Evolutionary conservation across 2,113 vertebrate genomes (phyloP), one percentile per base, ranked within the genome.

Genomic region (Lycaon pictus): DNA sequence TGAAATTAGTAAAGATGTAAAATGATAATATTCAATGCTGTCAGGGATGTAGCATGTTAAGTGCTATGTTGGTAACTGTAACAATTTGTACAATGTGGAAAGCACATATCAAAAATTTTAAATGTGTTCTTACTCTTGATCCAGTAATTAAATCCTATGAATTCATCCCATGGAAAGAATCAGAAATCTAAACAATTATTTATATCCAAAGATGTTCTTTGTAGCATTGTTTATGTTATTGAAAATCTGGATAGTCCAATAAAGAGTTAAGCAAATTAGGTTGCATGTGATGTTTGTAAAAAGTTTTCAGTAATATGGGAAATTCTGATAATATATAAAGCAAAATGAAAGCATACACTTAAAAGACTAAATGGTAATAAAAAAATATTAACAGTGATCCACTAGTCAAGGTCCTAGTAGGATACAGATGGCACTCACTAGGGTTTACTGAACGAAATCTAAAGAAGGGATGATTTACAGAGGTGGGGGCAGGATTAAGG

Each of bases 201-300:
- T 76, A 76, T 62, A 69, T 29, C 51, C 22, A 92, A 82, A 96
- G 51, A 86, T 85, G n/a, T 77, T 69, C 56, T 84, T 93, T 90
- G 65, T 7, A 77, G 37, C 29, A 93, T 76, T 82, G n/a, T 83
- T 93, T 90, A 93, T 77, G 35, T 37, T 83, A 63, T 48, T 90
- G 35, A 82, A 92, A 87, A 93, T 77, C 69, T 96, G 72, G 9
- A 35, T 25, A 63, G 63, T 92, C 12, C 56, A 94, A 79, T 5
- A 87, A 48, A 60, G 90, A 94, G 37, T 95, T 88, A 97, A 94
- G 5, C 43, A 89, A 89, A 90, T 60, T 77, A 72, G 48, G 29
- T 80, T 95, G 25, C 27, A 95, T 51, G 35, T 67, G n/a, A 93
- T 35, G 5, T 71, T 83, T 67, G 48, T 65, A 93, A 95, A 90